Evolutionary conservation across 2,797 vertebrate species (phyloP).

Genomic region (Siniperca obscura): DNA sequence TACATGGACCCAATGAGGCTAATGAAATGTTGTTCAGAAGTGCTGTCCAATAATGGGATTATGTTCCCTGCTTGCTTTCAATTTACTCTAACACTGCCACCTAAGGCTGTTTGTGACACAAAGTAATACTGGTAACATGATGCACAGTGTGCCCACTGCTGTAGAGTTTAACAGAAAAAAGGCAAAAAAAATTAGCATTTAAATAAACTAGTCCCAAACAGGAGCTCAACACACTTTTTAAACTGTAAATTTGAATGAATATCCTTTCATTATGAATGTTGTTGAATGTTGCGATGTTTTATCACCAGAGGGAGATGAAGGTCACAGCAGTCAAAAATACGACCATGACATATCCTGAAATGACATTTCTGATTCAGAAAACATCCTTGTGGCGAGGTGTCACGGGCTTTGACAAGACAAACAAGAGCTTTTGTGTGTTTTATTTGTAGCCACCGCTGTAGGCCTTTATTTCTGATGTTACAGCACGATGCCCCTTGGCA

Average conservation of each 20-base stretch:
- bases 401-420: too few species aligned
- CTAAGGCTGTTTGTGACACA: conserved; percentile 27
- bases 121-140: conserved; percentile 2
- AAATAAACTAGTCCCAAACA: not conserved
- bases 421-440: not conserved
- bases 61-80: conserved; percentile 56
- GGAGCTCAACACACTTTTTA: not conserved
- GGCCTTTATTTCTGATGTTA: not conserved
- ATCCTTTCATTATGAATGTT: not conserved
- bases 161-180: not conserved
- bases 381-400: not conserved
- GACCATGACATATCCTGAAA: conserved; percentile 3
- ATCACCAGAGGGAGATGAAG: not conserved
- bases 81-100: conserved; percentile 42
- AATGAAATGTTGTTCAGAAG: conserved; percentile 59
- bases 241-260: not conserved
- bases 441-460: not conserved
- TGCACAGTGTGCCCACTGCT: not conserved
- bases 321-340: not conserved
- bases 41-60: conserved; percentile 49
- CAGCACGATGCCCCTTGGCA: not conserved
- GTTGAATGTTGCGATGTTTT: not conserved
- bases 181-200: not conserved
- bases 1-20: conserved; percentile 38
- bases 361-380: conserved; percentile 25